phyloP scores from a whole-genome alignment of 2,113 vertebrate genomes.

The Amblyornis subalaris region DNA sequence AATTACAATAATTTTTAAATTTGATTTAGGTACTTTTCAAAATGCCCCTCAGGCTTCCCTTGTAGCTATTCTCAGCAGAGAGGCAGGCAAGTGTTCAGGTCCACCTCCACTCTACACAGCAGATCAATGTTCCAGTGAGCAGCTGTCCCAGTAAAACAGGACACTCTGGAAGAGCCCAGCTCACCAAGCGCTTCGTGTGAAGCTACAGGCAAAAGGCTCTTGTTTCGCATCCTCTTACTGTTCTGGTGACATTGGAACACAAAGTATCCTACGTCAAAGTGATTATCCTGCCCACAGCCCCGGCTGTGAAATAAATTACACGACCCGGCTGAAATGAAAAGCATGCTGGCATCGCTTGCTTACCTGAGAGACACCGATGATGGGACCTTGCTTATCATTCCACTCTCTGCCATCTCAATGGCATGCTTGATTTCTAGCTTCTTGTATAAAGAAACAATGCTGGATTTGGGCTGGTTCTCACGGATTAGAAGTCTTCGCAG shows the following conservation, averaged over 20 bases:
- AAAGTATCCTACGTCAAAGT: background rate
- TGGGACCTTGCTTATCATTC: constrained; percentile 74
- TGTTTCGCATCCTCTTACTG: background rate
- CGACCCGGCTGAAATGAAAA: accelerated
- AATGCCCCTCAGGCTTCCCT: background rate
- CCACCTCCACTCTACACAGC: accelerated
- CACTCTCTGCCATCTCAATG: constrained; percentile 88
- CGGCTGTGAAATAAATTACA: background rate
- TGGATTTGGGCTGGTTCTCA: constrained; percentile 86
- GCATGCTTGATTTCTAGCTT: constrained; percentile 94
- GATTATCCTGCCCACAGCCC: background rate
- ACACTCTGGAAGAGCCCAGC: accelerated
- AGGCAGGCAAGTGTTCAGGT: background rate
- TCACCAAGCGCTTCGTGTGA: accelerated
- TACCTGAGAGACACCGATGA: constrained; percentile 78
- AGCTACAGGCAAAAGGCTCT: background rate
- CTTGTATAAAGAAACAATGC: constrained; percentile 92
- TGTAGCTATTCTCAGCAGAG: background rate
- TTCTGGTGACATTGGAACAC: background rate
- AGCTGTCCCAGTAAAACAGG: background rate
- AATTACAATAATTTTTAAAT: background rate
- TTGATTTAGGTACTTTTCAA: background rate
- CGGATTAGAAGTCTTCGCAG: constrained; percentile 86
- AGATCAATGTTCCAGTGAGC: background rate
- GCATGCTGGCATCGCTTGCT: background rate